Evolutionary conservation across 2,113 vertebrate species (phyloP), one percentile per base, ranked within the genome.

Genomic region (Mobula birostris): DNA sequence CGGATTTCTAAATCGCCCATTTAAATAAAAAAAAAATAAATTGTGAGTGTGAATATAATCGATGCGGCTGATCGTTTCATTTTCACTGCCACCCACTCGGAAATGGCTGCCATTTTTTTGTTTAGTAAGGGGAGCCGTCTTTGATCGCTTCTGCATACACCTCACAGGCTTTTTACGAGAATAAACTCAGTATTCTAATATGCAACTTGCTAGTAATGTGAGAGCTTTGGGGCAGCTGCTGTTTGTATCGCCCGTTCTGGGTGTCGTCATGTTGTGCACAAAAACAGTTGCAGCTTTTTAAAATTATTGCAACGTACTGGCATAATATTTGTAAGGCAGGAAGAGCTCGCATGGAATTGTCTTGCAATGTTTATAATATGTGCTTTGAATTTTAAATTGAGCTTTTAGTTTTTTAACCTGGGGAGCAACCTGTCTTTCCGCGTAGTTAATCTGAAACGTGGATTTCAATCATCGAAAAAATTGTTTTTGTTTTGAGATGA

Each of bases 81-180:
- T 63, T n/a, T n/a, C 29, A n/a, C 27, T 61, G 27, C n/a, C 85
- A n/a, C 15, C 85, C 85, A 61, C 15, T 66, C 29, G 32, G 77
- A 88, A 88, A 90, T 63, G 85, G 85, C 85, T 90, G 85, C 85
- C 85, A 90, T 90, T 17, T 87, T 87, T 68, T 74, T 24, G 19
- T 3, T 27, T 7, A 88, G 24, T 56, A 29, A 61, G 83, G 58
- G 83, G 61, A 66, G 29, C 29, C 24, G 85, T 32, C n/a, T 66
- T 90, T 32, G 61, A 15, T 15, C n/a, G 85, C 61, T 90, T 58
- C 29, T 63, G 66, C 63, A 66, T 90, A 17, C 63, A 19, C 61
- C 15, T 66, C 29, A 21, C 56, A n/a, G 58, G 27, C 12, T 88
- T 27, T 12, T 63, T 58, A 15, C 2, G 11, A 29, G 29, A 63